Evolutionary conservation across 2,888 invertebrate species (phyloP).

Genomic region (Dicranocentrus wangi): DNA sequence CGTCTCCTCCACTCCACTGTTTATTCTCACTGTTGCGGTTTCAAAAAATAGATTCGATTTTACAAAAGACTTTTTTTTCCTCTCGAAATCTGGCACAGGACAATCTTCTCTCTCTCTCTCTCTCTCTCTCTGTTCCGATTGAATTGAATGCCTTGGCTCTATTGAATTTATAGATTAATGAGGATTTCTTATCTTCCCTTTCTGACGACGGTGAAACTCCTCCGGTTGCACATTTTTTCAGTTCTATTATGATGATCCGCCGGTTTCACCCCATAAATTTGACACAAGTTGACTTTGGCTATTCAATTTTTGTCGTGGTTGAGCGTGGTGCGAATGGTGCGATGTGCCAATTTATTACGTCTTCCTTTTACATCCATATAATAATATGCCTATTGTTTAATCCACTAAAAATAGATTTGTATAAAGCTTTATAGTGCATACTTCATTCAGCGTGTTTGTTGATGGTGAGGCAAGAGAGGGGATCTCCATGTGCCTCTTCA

Average conservation of each 20-base stretch:
- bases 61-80: constrained; percentile 4
- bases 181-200: neutral
- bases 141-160: neutral
- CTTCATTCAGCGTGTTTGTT: no score
- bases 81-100: neutral
- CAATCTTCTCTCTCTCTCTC: constrained; percentile 8
- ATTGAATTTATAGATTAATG: constrained; percentile 7
- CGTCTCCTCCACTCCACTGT: neutral
- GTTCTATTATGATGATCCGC: no score
- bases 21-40: neutral
- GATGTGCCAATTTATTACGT: neutral
- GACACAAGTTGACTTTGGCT: neutral
- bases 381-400: constrained; percentile 1
- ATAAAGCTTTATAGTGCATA: neutral
- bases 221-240: no score
- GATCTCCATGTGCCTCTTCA: neutral
- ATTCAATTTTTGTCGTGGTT: neutral
- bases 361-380: no score
- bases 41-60: constrained; percentile 27
- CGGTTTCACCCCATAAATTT: no score
- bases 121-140: no score
- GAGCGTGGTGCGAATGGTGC: neutral
- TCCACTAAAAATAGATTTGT: neutral
- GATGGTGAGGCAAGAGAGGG: no score
- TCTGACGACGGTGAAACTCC: no score